Evolutionary conservation across 2,113 vertebrate species (phyloP).

Genomic region (Saguinus midas): DNA sequence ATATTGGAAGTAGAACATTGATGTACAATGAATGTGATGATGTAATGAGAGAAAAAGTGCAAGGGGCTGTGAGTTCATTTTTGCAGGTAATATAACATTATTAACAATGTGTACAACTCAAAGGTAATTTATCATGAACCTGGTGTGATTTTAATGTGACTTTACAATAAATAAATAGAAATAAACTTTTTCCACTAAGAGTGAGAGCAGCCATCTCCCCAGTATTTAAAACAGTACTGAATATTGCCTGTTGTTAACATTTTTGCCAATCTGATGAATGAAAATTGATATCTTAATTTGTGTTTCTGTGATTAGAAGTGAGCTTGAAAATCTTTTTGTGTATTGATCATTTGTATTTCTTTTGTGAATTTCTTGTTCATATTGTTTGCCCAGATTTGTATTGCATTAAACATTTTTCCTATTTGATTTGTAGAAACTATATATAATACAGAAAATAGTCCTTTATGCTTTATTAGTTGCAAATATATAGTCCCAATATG

Average conservation of each 20-base stretch:
- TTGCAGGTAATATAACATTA: neutral
- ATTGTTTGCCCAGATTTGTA: neutral
- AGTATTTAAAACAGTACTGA: neutral
- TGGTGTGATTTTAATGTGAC: neutral
- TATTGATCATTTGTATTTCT: neutral
- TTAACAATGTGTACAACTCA: neutral
- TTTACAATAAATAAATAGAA: no score
- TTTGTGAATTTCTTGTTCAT: no score
- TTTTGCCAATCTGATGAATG: neutral
- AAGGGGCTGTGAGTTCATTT: neutral
- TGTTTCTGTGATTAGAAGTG: neutral
- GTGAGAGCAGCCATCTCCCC: neutral
- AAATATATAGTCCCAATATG: neutral
- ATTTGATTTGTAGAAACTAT: neutral
- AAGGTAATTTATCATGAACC: neutral
- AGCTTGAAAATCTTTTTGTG: neutral
- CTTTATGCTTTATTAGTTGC: neutral
- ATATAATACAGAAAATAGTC: neutral
- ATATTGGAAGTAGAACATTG: neutral
- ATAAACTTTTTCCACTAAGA: neutral
- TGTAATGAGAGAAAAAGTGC: neutral
- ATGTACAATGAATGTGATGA: neutral
- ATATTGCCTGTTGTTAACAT: neutral
- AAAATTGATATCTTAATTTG: neutral
- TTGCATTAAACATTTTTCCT: neutral